Conservation (phyloP, 2,888 invertebrate species). For the Xylophagus ater region DNA sequence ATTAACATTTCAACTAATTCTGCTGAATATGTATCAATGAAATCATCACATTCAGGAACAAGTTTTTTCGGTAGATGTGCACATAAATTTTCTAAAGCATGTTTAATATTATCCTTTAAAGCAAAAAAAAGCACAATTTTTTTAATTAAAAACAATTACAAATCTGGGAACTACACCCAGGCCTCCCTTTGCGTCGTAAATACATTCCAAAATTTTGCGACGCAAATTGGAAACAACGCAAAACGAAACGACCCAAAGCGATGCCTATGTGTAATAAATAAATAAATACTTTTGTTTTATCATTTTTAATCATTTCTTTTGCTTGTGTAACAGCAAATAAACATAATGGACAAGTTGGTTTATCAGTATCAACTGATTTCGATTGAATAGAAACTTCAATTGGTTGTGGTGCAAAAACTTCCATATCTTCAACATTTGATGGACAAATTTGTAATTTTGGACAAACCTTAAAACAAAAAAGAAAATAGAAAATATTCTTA, state of each 20-base stretch:
- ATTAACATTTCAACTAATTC: slow-evolving; percentile 68
- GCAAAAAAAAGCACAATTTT: slow-evolving; percentile 12
- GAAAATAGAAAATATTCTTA: neutral
- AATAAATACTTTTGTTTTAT: slow-evolving; percentile 70
- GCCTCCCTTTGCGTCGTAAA: no score
- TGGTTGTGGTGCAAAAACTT: slow-evolving; percentile 40
- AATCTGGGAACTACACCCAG: no score
- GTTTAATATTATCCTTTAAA: slow-evolving; percentile 54
- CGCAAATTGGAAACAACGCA: no score
- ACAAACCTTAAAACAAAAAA: slow-evolving; percentile 38
- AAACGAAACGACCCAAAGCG: no score
- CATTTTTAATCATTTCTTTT: slow-evolving; percentile 58
- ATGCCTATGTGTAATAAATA: no score
- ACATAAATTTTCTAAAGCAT: slow-evolving; percentile 61
- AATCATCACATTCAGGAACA: slow-evolving; percentile 55
- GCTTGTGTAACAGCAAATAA: slow-evolving; percentile 69
- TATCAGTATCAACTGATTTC: slow-evolving; percentile 42
- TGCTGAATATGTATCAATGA: slow-evolving; percentile 64
- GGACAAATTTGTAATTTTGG: slow-evolving; percentile 62
- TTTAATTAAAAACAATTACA: no score
- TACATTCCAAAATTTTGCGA: no score
- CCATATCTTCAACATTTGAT: slow-evolving; percentile 42
- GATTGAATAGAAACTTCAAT: slow-evolving; percentile 20
- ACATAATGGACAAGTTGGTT: slow-evolving; percentile 71
- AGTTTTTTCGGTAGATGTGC: slow-evolving; percentile 52